phyloP scores from a whole-genome alignment of 2,113 vertebrate species.

The Pangasianodon hypophthalmus region DNA sequence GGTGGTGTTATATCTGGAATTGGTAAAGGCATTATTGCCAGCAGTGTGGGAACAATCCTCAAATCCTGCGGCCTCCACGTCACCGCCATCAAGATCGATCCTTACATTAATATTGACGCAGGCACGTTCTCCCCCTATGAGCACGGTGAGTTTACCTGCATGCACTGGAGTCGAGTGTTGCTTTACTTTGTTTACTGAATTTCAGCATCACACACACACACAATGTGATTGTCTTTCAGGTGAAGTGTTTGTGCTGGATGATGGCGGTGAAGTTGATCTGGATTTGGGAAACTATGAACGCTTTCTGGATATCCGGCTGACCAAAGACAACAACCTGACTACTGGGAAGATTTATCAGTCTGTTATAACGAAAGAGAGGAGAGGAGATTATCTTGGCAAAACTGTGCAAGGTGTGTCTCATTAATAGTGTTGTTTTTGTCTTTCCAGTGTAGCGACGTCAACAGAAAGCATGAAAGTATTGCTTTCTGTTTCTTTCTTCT shows the following conservation, averaged over 20 bases:
- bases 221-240: conserved; percentile 70
- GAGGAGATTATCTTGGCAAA: conserved; percentile 94
- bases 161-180: not conserved
- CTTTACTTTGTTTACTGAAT: not conserved
- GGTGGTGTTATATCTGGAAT: conserved; percentile 97
- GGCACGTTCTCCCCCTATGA: conserved; percentile 96
- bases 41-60: conserved; percentile 94
- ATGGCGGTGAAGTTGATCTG: conserved; percentile 94
- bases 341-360: conserved; percentile 97
- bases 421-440: not conserved
- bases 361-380: conserved; percentile 95
- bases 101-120: conserved; percentile 96
- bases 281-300: conserved; percentile 96
- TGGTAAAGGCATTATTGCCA: conserved; percentile 98
- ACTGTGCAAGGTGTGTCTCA: conserved; percentile 86
- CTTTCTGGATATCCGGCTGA: conserved; percentile 94
- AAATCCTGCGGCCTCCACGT: conserved; percentile 93
- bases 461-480: not conserved
- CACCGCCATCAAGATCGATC: conserved; percentile 96
- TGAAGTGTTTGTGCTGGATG: conserved; percentile 95
- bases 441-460: not conserved
- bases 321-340: conserved; percentile 95
- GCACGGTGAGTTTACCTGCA: conserved; percentile 77
- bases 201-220: not conserved
- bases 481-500: not conserved